A percentile compares a stretch with the other conserved stretches of the same genome.
phyloP scores from a whole-genome alignment of 2,113 vertebrate genomes.

The Lucifuga dentata region DNA sequence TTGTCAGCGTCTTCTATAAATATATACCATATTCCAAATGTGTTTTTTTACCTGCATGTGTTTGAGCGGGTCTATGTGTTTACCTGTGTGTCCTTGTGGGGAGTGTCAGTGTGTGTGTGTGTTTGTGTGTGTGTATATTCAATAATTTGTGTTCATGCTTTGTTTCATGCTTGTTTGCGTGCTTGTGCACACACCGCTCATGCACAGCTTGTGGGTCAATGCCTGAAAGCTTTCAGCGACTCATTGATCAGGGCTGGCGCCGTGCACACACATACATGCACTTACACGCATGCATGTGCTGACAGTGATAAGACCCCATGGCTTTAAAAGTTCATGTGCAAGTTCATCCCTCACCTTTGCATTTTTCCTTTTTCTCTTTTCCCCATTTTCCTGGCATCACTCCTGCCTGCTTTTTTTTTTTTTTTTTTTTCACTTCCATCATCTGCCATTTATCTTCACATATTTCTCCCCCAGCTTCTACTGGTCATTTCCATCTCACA shows the following conservation, averaged over 20 bases:
- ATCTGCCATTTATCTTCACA: conserved; percentile 16
- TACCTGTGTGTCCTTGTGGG: conserved; percentile 52
- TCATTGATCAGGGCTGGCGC: conserved; percentile 55
- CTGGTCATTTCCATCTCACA: conserved; percentile 2
- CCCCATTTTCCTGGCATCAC: not conserved
- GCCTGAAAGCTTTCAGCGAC: conserved; percentile 42
- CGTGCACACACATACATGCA: not conserved
- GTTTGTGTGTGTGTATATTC: conserved; percentile 10
- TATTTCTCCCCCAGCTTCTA: not conserved
- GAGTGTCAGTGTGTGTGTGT: conserved; percentile 35
- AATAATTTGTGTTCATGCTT: conserved; percentile 23
- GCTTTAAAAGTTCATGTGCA: not conserved
- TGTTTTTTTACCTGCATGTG: conserved; percentile 21
- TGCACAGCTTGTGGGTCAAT: conserved; percentile 46
- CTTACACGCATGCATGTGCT: not conserved
- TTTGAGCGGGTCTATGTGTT: conserved; percentile 43
- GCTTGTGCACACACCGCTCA: conserved; percentile 43
- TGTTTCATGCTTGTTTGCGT: conserved; percentile 48
- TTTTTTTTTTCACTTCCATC: not conserved
- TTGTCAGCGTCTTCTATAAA: conserved; percentile 10
- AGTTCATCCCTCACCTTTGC: conserved; percentile 5
- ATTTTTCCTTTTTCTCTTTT: not conserved
- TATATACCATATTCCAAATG: conserved; percentile 23
- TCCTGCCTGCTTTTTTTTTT: not conserved
- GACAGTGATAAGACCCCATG: not conserved